These are phyloP conservation scores for Lucifuga dentata DNA, from an alignment of 2,113 vertebrate species.

Conservation along the genomic window DNA sequence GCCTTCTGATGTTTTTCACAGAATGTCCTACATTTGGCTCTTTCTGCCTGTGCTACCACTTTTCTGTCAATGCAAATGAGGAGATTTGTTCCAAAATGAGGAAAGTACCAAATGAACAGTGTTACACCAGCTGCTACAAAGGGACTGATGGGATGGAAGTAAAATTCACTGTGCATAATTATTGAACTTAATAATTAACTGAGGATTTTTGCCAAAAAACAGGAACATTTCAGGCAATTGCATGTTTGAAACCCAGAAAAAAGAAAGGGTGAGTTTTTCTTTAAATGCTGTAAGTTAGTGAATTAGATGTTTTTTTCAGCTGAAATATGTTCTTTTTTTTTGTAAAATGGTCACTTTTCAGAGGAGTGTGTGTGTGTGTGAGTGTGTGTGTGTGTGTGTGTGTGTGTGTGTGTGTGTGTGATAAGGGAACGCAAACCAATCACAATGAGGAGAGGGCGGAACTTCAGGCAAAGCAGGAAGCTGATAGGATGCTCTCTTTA, in stretches of 20 bases:
- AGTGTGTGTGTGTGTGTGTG: too few relatives aligned
- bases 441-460: conserved; percentile 4
- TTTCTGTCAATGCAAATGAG: conserved; percentile 60
- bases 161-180: conserved; percentile 38
- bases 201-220: background rate
- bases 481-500: background rate
- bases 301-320: too few relatives aligned
- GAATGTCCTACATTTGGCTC: conserved; percentile 69
- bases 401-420: too few relatives aligned
- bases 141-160: conserved; percentile 33
- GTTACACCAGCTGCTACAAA: conserved; percentile 43
- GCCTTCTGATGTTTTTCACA: conserved; percentile 72
- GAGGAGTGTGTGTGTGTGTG: too few relatives aligned
- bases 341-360: too few relatives aligned
- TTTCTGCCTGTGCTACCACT: conserved; percentile 45
- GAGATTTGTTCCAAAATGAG: conserved; percentile 59
- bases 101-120: conserved; percentile 50
- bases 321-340: too few relatives aligned
- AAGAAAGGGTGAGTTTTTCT: too few relatives aligned
- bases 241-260: background rate
- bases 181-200: conserved; percentile 18
- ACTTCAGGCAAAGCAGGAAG: background rate
- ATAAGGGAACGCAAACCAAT: conserved; percentile 14
- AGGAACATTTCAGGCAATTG: background rate
- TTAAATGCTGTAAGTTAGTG: too few relatives aligned